Conservation (phyloP, 2,113 vertebrate genomes). For the Cyprinus carpio region DNA sequence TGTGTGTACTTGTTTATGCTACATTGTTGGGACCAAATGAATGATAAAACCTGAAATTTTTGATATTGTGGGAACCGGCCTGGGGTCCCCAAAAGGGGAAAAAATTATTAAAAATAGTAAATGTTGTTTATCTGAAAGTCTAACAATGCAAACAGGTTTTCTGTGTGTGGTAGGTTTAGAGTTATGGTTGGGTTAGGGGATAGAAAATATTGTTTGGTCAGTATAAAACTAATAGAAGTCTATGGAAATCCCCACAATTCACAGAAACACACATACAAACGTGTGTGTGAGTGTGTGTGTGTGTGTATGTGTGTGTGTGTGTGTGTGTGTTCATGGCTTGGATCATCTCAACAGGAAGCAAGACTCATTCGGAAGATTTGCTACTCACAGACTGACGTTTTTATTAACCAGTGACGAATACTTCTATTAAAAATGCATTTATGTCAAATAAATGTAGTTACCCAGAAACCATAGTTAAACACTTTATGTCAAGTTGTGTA, state of each 20-base stretch:
- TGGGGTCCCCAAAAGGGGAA: too few species aligned
- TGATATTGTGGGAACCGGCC: too few species aligned
- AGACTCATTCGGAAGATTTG: background rate
- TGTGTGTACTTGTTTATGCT: background rate
- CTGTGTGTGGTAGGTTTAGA: too few species aligned
- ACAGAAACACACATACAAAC: background rate
- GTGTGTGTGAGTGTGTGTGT: background rate
- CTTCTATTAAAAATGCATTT: background rate
- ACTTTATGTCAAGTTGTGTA: background rate
- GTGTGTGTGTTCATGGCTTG: background rate
- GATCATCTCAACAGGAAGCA: background rate
- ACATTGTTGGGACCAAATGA: too few species aligned
- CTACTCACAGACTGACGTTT: background rate
- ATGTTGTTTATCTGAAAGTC: too few species aligned
- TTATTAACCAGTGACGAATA: conserved; percentile 6
- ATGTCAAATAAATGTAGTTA: background rate
- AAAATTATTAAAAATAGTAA: too few species aligned
- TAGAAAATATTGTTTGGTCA: too few species aligned
- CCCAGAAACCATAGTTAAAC: background rate
- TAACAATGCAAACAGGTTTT: too few species aligned
- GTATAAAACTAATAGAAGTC: too few species aligned
- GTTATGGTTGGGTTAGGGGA: too few species aligned
- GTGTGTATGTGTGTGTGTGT: background rate
- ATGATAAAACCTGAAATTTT: too few species aligned
- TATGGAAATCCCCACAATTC: too few species aligned